Conservation (phyloP, 2,888 invertebrate genomes). For the Noctua fimbriata region DNA sequence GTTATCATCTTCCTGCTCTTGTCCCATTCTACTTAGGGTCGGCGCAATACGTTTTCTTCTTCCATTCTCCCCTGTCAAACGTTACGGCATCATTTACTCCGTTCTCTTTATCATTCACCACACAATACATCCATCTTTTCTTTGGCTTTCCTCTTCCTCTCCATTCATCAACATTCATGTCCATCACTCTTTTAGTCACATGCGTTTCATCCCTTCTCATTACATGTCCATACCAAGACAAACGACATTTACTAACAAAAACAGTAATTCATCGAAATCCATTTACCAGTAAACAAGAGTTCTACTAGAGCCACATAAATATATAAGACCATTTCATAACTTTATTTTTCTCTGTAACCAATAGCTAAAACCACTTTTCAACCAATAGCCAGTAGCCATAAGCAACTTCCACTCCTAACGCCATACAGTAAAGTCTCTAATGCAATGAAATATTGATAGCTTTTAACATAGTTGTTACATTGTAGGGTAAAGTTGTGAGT, state of each 20-base stretch:
- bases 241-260: background rate
- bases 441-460: background rate
- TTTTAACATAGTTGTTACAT: conserved; percentile 35
- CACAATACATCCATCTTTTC: too few relatives aligned
- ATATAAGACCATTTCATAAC: conserved; percentile 5
- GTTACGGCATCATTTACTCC: too few relatives aligned
- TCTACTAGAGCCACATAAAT: background rate
- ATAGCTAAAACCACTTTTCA: conserved; percentile 14
- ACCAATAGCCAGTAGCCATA: background rate
- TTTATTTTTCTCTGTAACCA: conserved; percentile 13
- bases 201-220: too few relatives aligned
- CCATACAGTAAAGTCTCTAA: conserved; percentile 8
- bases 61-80: too few relatives aligned
- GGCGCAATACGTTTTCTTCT: too few relatives aligned
- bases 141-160: too few relatives aligned
- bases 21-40: too few relatives aligned
- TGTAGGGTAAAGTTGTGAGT: conserved; percentile 44
- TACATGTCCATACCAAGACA: too few relatives aligned
- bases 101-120: too few relatives aligned
- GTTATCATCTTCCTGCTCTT: too few relatives aligned
- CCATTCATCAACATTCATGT: too few relatives aligned
- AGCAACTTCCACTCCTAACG: conserved; percentile 13
- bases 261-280: background rate
- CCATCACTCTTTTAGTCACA: too few relatives aligned
- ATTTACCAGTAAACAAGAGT: background rate